Conservation (phyloP, 2,797 vertebrate species). For the Varecia variegata region DNA sequence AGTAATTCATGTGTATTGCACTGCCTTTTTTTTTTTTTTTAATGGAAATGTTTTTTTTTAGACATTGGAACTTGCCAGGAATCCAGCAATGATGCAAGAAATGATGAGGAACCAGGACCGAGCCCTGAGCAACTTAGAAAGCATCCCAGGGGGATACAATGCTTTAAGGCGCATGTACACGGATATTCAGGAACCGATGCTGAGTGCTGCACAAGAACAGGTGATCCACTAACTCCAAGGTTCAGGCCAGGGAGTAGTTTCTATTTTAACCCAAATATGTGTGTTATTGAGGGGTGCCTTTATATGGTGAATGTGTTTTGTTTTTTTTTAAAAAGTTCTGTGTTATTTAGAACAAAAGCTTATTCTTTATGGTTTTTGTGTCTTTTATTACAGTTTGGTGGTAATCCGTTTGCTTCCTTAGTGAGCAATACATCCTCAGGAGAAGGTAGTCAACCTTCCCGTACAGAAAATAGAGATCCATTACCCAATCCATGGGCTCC, state of each 20-base stretch:
- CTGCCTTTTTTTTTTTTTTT: conserved; percentile 67
- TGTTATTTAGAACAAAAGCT: conserved; percentile 30
- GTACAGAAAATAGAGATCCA: conserved; percentile 89
- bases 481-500: conserved; percentile 89
- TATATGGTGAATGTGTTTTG: neutral
- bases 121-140: conserved; percentile 89
- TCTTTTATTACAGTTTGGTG: conserved; percentile 85
- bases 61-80: conserved; percentile 89
- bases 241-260: neutral
- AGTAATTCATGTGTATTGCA: neutral
- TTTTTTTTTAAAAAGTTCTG: neutral
- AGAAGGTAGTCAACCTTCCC: conserved; percentile 86
- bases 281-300: neutral
- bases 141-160: conserved; percentile 89
- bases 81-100: conserved; percentile 91
- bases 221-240: conserved; percentile 68
- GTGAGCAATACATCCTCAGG: conserved; percentile 84
- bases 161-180: conserved; percentile 89
- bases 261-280: neutral
- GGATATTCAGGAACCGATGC: conserved; percentile 89
- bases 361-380: conserved; percentile 20
- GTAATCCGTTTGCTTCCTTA: conserved; percentile 89
- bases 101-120: conserved; percentile 91
- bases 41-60: conserved; percentile 78
- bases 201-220: conserved; percentile 90